phyloP scores from a whole-genome alignment of 2,797 vertebrate species.

The Prionace glauca region DNA sequence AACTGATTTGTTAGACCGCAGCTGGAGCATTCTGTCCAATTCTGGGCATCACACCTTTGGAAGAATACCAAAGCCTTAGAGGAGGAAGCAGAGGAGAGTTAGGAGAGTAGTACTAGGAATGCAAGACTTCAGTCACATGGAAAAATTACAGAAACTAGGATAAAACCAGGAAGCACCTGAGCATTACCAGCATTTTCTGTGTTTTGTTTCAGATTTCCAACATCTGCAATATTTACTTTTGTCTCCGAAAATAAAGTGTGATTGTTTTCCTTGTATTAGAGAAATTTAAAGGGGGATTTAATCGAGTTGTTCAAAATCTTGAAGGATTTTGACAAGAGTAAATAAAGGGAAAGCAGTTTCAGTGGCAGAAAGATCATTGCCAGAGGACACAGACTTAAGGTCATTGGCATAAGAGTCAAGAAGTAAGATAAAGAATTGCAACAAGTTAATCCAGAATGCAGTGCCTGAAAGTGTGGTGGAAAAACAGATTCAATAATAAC shows the following conservation, averaged over 20 bases:
- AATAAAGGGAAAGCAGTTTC: neutral
- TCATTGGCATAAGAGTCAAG: neutral
- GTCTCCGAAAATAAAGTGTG: too few species aligned
- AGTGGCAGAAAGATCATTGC: neutral
- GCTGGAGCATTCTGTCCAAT: neutral
- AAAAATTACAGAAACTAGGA: neutral
- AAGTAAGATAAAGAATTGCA: neutral
- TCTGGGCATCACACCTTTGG: too few species aligned
- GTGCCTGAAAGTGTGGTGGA: neutral
- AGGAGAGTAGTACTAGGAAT: neutral
- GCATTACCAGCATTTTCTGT: neutral
- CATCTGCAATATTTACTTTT: neutral
- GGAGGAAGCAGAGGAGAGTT: neutral
- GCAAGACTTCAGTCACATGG: neutral
- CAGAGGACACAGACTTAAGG: neutral
- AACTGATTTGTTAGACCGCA: neutral
- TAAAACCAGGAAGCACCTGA: neutral
- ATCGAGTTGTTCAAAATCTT: neutral
- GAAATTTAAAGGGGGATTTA: neutral
- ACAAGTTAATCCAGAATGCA: neutral
- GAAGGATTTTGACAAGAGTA: neutral
- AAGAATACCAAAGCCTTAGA: neutral
- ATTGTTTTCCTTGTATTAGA: neutral
- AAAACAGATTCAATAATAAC: neutral
- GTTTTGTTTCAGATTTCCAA: constrained; percentile 3